Evolutionary conservation across 2,797 vertebrate genomes (phyloP).

Genomic region (Sternotherus odoratus): DNA sequence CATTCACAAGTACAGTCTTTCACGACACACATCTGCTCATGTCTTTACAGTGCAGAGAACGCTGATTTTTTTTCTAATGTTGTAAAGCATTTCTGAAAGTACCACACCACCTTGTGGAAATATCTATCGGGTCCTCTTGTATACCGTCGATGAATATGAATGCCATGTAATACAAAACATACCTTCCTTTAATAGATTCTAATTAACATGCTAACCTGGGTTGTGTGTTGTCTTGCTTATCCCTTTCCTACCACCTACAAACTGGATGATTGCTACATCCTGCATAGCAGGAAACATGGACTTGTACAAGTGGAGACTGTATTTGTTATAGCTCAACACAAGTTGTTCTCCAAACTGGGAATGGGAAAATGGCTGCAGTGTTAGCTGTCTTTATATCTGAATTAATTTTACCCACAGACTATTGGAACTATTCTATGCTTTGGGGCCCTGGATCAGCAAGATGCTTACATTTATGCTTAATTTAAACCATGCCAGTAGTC

Average conservation of each 20-base stretch:
- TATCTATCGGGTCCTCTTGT: background rate
- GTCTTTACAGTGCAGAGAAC: accelerated
- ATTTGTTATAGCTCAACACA: background rate
- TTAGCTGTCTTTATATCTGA: background rate
- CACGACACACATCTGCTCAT: accelerated
- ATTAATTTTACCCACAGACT: background rate
- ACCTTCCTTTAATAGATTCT: background rate
- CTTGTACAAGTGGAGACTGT: accelerated
- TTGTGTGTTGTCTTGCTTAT: background rate
- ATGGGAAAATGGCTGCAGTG: background rate
- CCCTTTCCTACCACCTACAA: background rate
- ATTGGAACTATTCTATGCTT: background rate
- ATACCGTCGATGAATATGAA: background rate
- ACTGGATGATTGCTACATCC: background rate
- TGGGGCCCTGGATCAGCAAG: background rate
- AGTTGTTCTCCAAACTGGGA: background rate
- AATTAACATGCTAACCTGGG: background rate
- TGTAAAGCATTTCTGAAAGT: background rate
- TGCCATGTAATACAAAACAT: background rate
- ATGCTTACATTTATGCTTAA: background rate
- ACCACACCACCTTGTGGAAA: background rate
- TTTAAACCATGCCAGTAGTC: background rate
- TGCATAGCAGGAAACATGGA: accelerated
- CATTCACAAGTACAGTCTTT: background rate
- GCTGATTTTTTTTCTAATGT: background rate